A percentile compares a stretch with the other conserved stretches of the same genome.
These are phyloP conservation scores for Leptobrachium leishanense DNA, from an alignment of 2,113 vertebrate genomes.

Conservation along the genomic window DNA sequence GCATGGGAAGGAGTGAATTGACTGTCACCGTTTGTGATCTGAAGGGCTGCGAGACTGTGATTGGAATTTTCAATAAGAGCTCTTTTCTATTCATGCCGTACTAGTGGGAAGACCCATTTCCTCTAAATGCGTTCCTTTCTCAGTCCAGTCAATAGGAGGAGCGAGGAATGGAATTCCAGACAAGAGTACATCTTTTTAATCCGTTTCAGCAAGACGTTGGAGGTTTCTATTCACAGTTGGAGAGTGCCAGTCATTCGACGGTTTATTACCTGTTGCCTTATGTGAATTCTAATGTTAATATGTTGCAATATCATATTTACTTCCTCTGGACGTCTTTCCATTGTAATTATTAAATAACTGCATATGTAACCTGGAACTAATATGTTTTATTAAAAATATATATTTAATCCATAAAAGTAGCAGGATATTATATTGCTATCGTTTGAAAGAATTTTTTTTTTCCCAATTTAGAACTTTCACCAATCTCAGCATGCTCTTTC, in stretches of 20 bases:
- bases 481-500: too few species aligned
- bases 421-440: too few species aligned
- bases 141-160: slow-evolving; percentile 48
- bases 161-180: slow-evolving; percentile 19
- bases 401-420: too few species aligned
- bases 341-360: too few species aligned
- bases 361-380: too few species aligned
- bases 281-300: background rate
- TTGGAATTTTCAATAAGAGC: slow-evolving; percentile 75
- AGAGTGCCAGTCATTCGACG: background rate
- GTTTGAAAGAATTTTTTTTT: too few species aligned
- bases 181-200: slow-evolving; percentile 17
- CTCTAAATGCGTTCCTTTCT: slow-evolving; percentile 33
- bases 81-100: slow-evolving; percentile 59
- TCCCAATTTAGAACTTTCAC: too few species aligned
- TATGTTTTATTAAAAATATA: too few species aligned
- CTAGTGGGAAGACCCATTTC: slow-evolving; percentile 15
- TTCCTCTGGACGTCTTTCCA: too few species aligned
- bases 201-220: background rate
- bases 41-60: slow-evolving; percentile 69
- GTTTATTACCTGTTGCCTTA: background rate
- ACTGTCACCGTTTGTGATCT: slow-evolving; percentile 65
- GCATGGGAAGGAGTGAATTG: slow-evolving; percentile 73
- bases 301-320: background rate
- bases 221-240: too few species aligned